Percentiles rank a stretch among this genome's conserved stretches.
These are phyloP conservation scores for Nicator chloris DNA, from an alignment of 2,113 vertebrate species.

Conservation along the genomic window DNA sequence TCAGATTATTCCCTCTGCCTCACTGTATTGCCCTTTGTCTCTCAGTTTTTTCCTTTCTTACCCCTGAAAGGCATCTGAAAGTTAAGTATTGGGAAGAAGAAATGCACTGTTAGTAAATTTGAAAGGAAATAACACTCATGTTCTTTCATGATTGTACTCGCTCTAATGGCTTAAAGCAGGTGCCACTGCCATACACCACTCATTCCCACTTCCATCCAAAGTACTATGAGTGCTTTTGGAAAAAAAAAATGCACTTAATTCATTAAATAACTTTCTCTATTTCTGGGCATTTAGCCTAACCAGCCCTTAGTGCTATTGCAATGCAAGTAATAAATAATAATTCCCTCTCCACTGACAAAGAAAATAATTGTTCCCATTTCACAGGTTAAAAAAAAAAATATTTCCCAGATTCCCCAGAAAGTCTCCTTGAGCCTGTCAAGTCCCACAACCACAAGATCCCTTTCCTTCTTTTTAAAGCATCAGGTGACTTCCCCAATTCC, in stretches of 20 bases:
- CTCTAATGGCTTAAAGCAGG: conserved; percentile 3
- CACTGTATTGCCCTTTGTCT: background rate
- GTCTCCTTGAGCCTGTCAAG: background rate
- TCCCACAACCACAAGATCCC: background rate
- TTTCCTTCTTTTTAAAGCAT: background rate
- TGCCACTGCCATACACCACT: background rate
- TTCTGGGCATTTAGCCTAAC: conserved; percentile 41
- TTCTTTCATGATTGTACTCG: background rate
- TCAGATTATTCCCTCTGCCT: background rate
- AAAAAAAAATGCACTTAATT: background rate
- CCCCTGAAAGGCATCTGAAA: background rate
- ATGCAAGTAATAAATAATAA: conserved; percentile 44
- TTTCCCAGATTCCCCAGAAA: background rate
- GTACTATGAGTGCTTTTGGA: background rate
- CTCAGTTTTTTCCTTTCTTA: background rate
- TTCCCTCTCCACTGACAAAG: background rate
- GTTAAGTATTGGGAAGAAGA: background rate
- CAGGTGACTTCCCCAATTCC: background rate
- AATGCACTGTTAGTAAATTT: background rate
- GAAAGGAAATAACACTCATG: background rate
- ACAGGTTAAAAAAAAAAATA: background rate
- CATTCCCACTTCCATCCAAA: background rate
- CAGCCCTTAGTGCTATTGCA: conserved; percentile 3
- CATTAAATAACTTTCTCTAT: conserved; percentile 12
- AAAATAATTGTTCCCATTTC: background rate